Base-by-base conservation (phyloP, 2,113 vertebrate species). In the Myiopsitta monachus region DNA sequence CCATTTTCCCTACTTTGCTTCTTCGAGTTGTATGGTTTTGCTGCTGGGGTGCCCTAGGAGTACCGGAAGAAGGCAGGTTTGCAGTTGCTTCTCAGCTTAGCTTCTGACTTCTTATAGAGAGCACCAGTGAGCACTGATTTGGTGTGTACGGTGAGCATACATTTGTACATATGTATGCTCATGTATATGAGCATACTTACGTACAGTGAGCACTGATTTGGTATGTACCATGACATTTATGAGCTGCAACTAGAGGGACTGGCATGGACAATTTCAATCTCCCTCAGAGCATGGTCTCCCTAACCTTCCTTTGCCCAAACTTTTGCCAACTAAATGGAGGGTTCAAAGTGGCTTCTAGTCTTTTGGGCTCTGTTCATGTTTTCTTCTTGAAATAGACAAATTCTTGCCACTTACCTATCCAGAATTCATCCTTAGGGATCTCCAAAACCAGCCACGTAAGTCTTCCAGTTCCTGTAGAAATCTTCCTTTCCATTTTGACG, bases 381-480 rank as follows among this genome's bases (percentile, higher is more conserved):
- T 62, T 41, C 6, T 28, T 75, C 59, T 13, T 1, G 11, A 36
- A 43, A 43, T 64, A 55, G 26, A 63, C 6, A 26, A 63, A 26
- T 12, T 52, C 28, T 70, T 31, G 66, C 8, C 6, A 33, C 93
- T 81, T 98, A 99, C 99, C 99, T 24, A 99, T 97, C 99, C 99
- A 99, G 98, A 99, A 99, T 96, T 99, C 99, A 88, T 99, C 99
- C 8, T 96, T 98, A 95, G 97, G 97, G 98, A 96, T 99, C 98
- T 52, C 99, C 99, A 80, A 99, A 99, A 10, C 99, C 99, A 74
- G 96, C 96, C 9, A 98, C 98, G 1, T 99, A 99, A 81, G 98
- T 98, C 96, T 98, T 99, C 99, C 99, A 99, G 98, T 99, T 99
- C 85, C 95, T 98, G 96, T 99, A 99, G 98, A 99, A 99, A 91